Conservation (phyloP, 1,140 invertebrate genomes). For the Alviniconcha marisindica region DNA sequence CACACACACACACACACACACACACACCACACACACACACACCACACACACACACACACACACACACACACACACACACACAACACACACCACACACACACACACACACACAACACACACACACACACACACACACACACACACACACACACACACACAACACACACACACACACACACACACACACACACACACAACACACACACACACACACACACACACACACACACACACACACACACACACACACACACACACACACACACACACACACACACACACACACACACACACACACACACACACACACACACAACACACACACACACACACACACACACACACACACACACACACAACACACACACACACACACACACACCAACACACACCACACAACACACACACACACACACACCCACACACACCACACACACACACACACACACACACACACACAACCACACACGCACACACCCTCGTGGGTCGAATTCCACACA, state of each 20-base stretch:
- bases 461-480: background rate
- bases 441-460: background rate
- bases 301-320: background rate
- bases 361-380: slow-evolving; percentile 13
- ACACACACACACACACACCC: background rate
- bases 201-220: too few relatives aligned
- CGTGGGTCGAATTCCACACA: background rate
- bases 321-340: too few relatives aligned
- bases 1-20: slow-evolving; percentile 5
- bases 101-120: slow-evolving; percentile 2
- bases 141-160: slow-evolving; percentile 1
- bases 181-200: background rate
- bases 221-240: too few relatives aligned
- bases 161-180: background rate
- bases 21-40: background rate
- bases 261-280: background rate
- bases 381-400: background rate
- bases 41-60: background rate
- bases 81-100: background rate
- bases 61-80: background rate
- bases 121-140: background rate
- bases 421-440: background rate
- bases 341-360: background rate
- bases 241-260: too few relatives aligned
- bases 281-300: slow-evolving; percentile 7